These are phyloP conservation scores for Agapostemon virescens DNA, from an alignment of 2,888 invertebrate species.

Conservation along the genomic window DNA sequence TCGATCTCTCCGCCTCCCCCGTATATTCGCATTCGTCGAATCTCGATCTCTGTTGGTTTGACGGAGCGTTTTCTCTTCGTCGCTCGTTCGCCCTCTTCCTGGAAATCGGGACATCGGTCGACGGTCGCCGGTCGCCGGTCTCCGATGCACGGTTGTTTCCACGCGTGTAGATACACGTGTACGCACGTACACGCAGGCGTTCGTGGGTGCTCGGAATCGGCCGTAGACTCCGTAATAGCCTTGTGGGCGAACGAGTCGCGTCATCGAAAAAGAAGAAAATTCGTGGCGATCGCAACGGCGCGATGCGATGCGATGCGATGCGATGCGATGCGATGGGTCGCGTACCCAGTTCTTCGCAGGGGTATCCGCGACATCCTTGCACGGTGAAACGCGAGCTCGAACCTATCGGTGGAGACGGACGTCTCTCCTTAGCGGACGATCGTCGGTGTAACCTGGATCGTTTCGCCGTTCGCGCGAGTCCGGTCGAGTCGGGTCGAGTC, in stretches of 20 bases:
- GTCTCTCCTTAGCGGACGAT: background rate
- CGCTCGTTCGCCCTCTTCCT: slow-evolving; percentile 50
- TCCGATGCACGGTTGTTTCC: slow-evolving; percentile 51
- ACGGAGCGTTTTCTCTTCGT: slow-evolving; percentile 29
- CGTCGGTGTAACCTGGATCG: background rate
- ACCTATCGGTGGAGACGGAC: background rate
- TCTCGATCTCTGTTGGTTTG: slow-evolving; percentile 7
- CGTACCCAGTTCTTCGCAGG: slow-evolving; percentile 26
- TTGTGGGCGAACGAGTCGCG: slow-evolving; percentile 68
- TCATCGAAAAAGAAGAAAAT: slow-evolving; percentile 56
- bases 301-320: too few relatives aligned
- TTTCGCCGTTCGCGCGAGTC: background rate
- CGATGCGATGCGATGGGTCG: background rate
- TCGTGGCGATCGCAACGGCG: slow-evolving; percentile 34
- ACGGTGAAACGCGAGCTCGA: background rate
- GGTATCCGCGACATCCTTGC: background rate
- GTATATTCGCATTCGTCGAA: slow-evolving; percentile 10
- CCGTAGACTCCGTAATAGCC: slow-evolving; percentile 65
- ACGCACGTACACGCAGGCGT: slow-evolving; percentile 49
- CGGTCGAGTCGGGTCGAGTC: background rate
- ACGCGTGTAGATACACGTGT: slow-evolving; percentile 54
- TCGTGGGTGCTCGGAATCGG: slow-evolving; percentile 63
- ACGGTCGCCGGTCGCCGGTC: slow-evolving; percentile 65
- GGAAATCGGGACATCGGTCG: slow-evolving; percentile 57
- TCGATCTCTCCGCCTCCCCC: background rate